phyloP scores from a whole-genome alignment of 2,888 invertebrate genomes.

The Drosophila formosana region DNA sequence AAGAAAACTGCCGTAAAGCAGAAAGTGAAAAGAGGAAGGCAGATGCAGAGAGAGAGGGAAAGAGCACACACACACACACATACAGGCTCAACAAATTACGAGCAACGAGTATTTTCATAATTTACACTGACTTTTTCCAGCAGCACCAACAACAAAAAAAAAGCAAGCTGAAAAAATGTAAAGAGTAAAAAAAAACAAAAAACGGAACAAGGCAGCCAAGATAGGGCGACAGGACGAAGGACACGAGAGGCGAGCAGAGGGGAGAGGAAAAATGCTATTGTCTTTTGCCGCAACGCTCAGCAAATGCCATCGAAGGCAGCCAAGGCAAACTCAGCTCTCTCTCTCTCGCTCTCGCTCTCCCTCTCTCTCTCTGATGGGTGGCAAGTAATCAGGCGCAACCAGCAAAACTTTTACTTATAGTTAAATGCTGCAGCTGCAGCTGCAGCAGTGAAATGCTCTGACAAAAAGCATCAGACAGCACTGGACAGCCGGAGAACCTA shows the following conservation, averaged over 20 bases:
- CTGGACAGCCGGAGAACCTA: slow-evolving; percentile 15
- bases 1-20: slow-evolving; percentile 34
- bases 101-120: slow-evolving; percentile 70
- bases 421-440: slow-evolving; percentile 56
- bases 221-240: slow-evolving; percentile 15
- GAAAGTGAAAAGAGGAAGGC: slow-evolving; percentile 43
- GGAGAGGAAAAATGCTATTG: slow-evolving; percentile 27
- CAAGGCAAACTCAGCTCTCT: slow-evolving; percentile 39
- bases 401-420: slow-evolving; percentile 69
- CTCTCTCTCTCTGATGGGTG: slow-evolving; percentile 8
- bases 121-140: slow-evolving; percentile 69
- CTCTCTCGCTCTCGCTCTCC: neutral
- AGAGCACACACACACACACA: slow-evolving; percentile 1
- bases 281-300: slow-evolving; percentile 56
- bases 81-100: slow-evolving; percentile 60
- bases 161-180: neutral
- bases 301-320: slow-evolving; percentile 53
- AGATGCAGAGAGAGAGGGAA: slow-evolving; percentile 20
- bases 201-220: slow-evolving; percentile 36
- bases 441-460: slow-evolving; percentile 45
- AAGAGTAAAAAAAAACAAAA: slow-evolving; percentile 4
- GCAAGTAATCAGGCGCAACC: slow-evolving; percentile 69
- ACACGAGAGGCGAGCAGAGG: neutral
- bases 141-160: slow-evolving; percentile 26
- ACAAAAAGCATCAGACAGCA: slow-evolving; percentile 48